A percentile compares a stretch with the other conserved stretches of the same genome.
These are phyloP conservation scores for Hydropotes inermis DNA, from an alignment of 2,113 vertebrate species.

Conservation along the genomic window DNA sequence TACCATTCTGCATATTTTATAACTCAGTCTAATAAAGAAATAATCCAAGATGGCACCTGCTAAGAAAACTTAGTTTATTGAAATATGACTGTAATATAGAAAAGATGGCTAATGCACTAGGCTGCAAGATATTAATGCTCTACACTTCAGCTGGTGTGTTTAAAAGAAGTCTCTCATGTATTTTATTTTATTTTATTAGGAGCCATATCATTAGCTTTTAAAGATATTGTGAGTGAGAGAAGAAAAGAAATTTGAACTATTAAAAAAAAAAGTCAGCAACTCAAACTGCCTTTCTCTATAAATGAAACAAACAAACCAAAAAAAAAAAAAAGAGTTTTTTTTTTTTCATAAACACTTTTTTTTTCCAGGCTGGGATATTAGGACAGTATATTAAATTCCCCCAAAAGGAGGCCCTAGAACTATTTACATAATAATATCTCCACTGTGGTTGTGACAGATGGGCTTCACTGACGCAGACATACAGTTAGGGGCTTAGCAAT, in stretches of 20 bases:
- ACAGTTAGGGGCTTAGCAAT: constrained; percentile 84
- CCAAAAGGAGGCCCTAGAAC: constrained; percentile 83
- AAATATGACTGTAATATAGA: constrained; percentile 87
- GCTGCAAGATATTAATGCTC: constrained; percentile 82
- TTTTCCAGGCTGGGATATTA: constrained; percentile 84
- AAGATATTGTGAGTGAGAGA: constrained; percentile 72
- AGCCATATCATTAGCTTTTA: constrained; percentile 82
- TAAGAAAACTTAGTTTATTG: constrained; percentile 84
- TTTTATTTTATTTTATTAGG: constrained; percentile 86
- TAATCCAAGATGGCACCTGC: constrained; percentile 82
- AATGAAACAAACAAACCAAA: constrained; percentile 60
- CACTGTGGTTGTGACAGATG: constrained; percentile 88
- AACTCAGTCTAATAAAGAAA: constrained; percentile 82
- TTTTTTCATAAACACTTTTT: constrained; percentile 82
- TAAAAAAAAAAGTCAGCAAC: constrained; percentile 38
- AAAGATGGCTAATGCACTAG: constrained; percentile 78
- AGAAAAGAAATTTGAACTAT: constrained; percentile 75
- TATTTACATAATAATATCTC: constrained; percentile 90
- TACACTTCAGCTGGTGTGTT: constrained; percentile 78
- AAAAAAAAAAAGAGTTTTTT: constrained; percentile 7
- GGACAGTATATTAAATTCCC: constrained; percentile 87
- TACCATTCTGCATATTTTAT: constrained; percentile 80
- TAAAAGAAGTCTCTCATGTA: constrained; percentile 80
- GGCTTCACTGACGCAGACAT: constrained; percentile 86
- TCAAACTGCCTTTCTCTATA: constrained; percentile 67